phyloP scores from a whole-genome alignment of 1,140 invertebrate genomes.

The Leptinotarsa lineolata region DNA sequence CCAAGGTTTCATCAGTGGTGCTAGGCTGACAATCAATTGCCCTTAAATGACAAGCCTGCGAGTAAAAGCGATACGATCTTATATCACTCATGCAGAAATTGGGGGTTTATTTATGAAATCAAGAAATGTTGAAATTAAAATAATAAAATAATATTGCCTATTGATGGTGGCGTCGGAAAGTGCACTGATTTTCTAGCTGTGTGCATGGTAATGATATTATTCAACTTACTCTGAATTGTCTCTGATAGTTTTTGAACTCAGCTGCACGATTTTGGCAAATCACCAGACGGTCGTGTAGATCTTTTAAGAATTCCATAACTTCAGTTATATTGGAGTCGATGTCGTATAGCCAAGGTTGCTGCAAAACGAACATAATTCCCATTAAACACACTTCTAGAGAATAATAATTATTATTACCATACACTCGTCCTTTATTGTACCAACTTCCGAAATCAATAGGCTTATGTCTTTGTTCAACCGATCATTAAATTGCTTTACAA shows the following conservation, averaged over 20 bases:
- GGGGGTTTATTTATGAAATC: too few species aligned
- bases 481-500: conserved; percentile 63
- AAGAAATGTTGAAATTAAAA: too few species aligned
- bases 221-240: conserved; percentile 66
- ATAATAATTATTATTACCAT: conserved; percentile 54
- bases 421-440: conserved; percentile 67
- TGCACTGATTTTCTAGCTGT: too few species aligned
- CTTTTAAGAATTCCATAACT: conserved; percentile 65
- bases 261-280: conserved; percentile 67
- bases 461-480: conserved; percentile 68
- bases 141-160: too few species aligned
- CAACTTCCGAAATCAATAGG: conserved; percentile 68
- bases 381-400: too few species aligned
- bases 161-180: too few species aligned
- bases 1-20: too few species aligned
- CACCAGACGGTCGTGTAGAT: conserved; percentile 65
- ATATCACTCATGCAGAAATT: too few species aligned
- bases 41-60: too few species aligned
- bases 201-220: too few species aligned
- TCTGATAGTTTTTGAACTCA: conserved; percentile 72
- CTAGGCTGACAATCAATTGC: too few species aligned
- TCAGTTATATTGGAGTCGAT: conserved; percentile 68
- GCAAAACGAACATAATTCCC: conserved; percentile 30
- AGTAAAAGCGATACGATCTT: too few species aligned
- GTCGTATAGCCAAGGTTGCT: conserved; percentile 77